phyloP scores from a whole-genome alignment of 2,888 invertebrate species.

The Octodonta nipae region DNA sequence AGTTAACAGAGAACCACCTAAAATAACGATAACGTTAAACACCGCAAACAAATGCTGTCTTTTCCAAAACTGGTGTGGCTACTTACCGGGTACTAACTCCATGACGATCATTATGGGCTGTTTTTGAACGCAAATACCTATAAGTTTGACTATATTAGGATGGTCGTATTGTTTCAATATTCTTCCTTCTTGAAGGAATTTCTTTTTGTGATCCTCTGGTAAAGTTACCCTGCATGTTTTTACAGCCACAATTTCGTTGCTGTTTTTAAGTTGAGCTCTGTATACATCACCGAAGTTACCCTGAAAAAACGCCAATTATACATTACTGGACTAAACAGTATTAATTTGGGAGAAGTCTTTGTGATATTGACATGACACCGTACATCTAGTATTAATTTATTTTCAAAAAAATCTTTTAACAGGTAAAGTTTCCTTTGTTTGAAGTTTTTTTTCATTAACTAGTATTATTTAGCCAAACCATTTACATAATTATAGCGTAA shows the following conservation, averaged over 20 bases:
- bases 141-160: constrained; percentile 88
- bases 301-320: constrained; percentile 36
- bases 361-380: too few relatives aligned
- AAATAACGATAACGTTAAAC: constrained; percentile 6
- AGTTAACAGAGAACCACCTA: constrained; percentile 80
- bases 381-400: too few relatives aligned
- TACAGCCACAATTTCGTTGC: constrained; percentile 80
- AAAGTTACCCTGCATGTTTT: constrained; percentile 90
- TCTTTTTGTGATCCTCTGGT: constrained; percentile 84
- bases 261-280: constrained; percentile 72
- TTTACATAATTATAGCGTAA: too few relatives aligned
- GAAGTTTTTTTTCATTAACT: too few relatives aligned
- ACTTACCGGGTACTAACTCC: constrained; percentile 79
- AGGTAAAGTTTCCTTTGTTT: too few relatives aligned
- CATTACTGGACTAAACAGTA: too few relatives aligned
- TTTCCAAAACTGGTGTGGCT: too few relatives aligned
- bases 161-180: constrained; percentile 94
- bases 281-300: constrained; percentile 97
- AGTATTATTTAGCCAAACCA: too few relatives aligned
- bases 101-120: constrained; percentile 99
- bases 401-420: too few relatives aligned
- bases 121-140: constrained; percentile 94
- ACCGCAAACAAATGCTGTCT: too few relatives aligned
- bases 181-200: constrained; percentile 88
- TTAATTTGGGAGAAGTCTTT: too few relatives aligned